Base-by-base conservation (phyloP, 2,113 vertebrate species). In the Falco punctatus region DNA sequence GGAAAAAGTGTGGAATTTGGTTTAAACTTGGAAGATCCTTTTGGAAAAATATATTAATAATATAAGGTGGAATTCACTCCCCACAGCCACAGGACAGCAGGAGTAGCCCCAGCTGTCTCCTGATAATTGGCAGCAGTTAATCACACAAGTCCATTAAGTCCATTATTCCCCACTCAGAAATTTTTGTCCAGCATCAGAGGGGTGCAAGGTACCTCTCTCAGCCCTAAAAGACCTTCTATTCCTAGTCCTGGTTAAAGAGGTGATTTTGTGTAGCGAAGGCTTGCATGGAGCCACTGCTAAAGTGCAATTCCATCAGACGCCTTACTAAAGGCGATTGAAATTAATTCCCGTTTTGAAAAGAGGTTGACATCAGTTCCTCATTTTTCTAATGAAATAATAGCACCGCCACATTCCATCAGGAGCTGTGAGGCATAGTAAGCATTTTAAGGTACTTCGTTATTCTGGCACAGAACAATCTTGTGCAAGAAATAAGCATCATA, bases 371-470 rank as follows among this genome's bases (percentile, higher is more conserved):
- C 21, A 81, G 55, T 81, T 64, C 33, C 62, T 84, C 18, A 61
- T 91, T 92, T 80, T 84, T 52, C 51, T 94, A 84, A 91, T 81
- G 61, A 67, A 89, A 79, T 72, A 84, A 91, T 70, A 91, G 72
- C 58, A 61, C 89, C 84, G 21, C 44, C 89, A 81, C 27, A 79
- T 51, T 54, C 57, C 0, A 2, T 42, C 61, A 86, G 73, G 48
- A 75, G 69, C 86, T 65, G 28, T 33, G 61, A 89, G 38, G 59
- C 57, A 79, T 85, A 87, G 79, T 44, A 42, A 83, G 32, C 81
- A 86, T 71, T 93, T 88, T 51, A 44, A 86, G 35, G 24, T 58
- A 38, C 7, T 73, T 20, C 42, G 21, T 81, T 84, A 62, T 77
- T 81, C 61, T 65, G 86, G 48, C 62, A 72, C 33, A 46, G 81